phyloP scores from a whole-genome alignment of 2,797 vertebrate species.

The Mormyrops boulengeri region DNA sequence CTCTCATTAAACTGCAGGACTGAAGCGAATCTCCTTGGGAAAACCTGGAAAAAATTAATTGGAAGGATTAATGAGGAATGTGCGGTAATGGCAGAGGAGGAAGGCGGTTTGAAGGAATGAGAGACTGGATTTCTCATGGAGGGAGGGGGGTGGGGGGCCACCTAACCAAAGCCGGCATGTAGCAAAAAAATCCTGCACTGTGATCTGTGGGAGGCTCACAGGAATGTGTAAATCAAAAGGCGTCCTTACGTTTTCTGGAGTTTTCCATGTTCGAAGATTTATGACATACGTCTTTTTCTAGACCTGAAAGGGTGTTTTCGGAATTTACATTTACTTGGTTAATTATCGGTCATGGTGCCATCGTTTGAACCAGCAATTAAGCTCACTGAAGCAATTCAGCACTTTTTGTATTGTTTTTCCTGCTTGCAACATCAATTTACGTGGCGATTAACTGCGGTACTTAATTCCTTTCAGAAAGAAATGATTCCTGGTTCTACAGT shows the following conservation, averaged over 20 bases:
- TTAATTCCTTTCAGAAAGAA: not conserved
- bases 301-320: not conserved
- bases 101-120: slow-evolving; percentile 35
- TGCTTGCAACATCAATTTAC: not conserved
- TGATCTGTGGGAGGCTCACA: not conserved
- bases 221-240: not conserved
- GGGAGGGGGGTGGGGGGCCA: not conserved
- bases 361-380: not conserved
- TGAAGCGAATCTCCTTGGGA: slow-evolving; percentile 31
- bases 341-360: slow-evolving; percentile 29
- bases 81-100: slow-evolving; percentile 27
- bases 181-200: not conserved
- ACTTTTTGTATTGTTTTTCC: not conserved
- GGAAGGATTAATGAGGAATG: slow-evolving; percentile 42
- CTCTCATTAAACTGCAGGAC: slow-evolving; percentile 33
- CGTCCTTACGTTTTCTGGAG: not conserved
- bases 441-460: not conserved
- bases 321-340: slow-evolving; percentile 1
- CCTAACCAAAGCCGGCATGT: not conserved
- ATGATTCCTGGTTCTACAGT: not conserved
- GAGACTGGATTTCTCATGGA: not conserved
- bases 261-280: not conserved
- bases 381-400: not conserved
- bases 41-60: slow-evolving; percentile 45
- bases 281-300: not conserved